Evolutionary conservation across 2,113 vertebrate genomes (phyloP).

Genomic region (Psilopogon haemacephalus): DNA sequence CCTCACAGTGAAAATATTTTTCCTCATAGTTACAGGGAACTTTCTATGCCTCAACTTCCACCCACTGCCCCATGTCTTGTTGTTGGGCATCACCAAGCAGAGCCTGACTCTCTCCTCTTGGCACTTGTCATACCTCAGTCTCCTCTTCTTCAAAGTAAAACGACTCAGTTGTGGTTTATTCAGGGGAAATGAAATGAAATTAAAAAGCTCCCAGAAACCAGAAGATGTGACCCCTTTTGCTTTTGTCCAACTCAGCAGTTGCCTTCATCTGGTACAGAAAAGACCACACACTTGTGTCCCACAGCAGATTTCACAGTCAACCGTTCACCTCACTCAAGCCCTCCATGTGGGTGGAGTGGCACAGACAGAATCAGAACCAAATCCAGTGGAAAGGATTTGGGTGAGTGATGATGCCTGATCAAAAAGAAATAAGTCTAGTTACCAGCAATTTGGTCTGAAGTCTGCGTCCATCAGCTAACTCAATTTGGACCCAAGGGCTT

Average conservation of each 20-base stretch:
- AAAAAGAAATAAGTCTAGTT: constrained; percentile 73
- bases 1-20: too few relatives aligned
- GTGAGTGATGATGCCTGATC: constrained; percentile 14
- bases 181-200: neutral
- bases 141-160: too few relatives aligned
- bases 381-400: constrained; percentile 42
- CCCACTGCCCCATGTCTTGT: too few relatives aligned
- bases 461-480: constrained; percentile 86
- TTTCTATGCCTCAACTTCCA: too few relatives aligned
- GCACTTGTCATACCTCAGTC: too few relatives aligned
- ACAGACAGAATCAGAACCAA: constrained; percentile 39
- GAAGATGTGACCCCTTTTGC: neutral
- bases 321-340: constrained; percentile 16
- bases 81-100: too few relatives aligned
- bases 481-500: constrained; percentile 91
- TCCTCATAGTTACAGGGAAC: too few relatives aligned
- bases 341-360: neutral
- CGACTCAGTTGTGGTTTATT: neutral
- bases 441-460: constrained; percentile 93
- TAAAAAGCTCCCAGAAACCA: neutral
- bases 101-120: too few relatives aligned
- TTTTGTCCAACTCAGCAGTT: neutral
- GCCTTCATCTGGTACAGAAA: neutral
- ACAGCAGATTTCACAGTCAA: neutral
- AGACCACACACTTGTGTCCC: rapidly evolving